Evolutionary conservation across 2,888 invertebrate species (phyloP).

Genomic region (Ormyrus thymus): DNA sequence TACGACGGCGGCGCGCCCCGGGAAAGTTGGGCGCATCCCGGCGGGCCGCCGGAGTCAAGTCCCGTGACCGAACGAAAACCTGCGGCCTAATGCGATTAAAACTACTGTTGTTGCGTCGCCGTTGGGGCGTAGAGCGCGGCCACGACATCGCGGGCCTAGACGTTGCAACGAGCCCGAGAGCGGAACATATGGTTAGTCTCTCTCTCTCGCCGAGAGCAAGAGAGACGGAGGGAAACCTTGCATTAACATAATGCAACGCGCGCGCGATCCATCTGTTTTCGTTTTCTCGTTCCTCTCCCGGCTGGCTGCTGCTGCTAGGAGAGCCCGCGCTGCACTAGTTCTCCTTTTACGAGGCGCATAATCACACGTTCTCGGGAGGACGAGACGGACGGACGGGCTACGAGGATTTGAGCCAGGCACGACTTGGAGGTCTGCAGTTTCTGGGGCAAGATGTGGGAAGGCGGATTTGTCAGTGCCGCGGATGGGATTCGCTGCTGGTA

Average conservation of each 20-base stretch:
- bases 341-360: slow-evolving; percentile 4
- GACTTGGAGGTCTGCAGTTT: too few relatives aligned
- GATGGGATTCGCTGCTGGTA: too few relatives aligned
- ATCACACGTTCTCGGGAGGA: slow-evolving; percentile 6
- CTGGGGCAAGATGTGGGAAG: too few relatives aligned
- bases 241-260: slow-evolving; percentile 54
- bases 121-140: background rate
- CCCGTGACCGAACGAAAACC: background rate
- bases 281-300: slow-evolving; percentile 16
- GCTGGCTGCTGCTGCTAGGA: too few relatives aligned
- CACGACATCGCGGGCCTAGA: background rate
- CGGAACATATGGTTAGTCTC: slow-evolving; percentile 49
- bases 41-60: background rate
- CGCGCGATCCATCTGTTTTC: slow-evolving; percentile 54
- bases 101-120: slow-evolving; percentile 34
- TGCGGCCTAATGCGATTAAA: slow-evolving; percentile 52
- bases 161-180: slow-evolving; percentile 18
- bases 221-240: slow-evolving; percentile 18
- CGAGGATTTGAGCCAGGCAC: too few relatives aligned
- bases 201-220: background rate
- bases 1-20: too few relatives aligned
- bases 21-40: background rate
- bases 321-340: background rate
- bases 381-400: background rate
- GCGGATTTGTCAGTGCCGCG: too few relatives aligned